These are phyloP conservation scores for Syrrhaptes paradoxus DNA, from an alignment of 2,113 vertebrate genomes.

Conservation along the genomic window DNA sequence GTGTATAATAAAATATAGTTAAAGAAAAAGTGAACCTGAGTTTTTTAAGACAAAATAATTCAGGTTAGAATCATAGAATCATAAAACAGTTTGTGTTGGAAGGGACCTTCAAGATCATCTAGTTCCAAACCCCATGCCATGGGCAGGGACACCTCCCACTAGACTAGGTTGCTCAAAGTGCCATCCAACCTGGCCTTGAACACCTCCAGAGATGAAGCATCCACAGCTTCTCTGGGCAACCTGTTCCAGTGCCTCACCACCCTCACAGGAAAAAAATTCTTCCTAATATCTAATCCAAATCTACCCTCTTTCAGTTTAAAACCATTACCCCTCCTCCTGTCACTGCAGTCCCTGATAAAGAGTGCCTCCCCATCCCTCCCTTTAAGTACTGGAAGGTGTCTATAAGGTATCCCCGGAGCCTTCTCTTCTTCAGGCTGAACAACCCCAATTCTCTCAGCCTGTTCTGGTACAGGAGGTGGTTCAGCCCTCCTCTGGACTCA, in stretches of 20 bases:
- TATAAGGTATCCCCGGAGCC: neutral
- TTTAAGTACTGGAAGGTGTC: neutral
- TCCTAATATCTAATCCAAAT: neutral
- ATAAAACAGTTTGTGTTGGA: neutral
- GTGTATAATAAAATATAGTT: neutral
- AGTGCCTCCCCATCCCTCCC: neutral
- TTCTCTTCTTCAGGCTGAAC: neutral
- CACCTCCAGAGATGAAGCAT: neutral
- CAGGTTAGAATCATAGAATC: neutral
- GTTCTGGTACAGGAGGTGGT: neutral
- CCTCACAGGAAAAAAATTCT: neutral
- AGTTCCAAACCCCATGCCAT: neutral
- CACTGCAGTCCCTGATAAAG: neutral
- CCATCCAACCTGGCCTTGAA: neutral
- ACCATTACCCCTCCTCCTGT: fast-evolving
- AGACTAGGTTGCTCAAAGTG: neutral
- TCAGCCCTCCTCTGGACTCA: neutral
- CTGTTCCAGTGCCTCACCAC: neutral
- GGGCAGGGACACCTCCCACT: neutral
- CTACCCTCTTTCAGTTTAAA: neutral
- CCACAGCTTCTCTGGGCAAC: neutral
- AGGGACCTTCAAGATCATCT: neutral
- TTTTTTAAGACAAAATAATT: neutral
- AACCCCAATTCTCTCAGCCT: neutral
- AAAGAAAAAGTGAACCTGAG: neutral